Evolutionary conservation across 2,113 vertebrate genomes (phyloP), one percentile per base, ranked within the genome.

Genomic region (Pomatorhinus ruficollis): DNA sequence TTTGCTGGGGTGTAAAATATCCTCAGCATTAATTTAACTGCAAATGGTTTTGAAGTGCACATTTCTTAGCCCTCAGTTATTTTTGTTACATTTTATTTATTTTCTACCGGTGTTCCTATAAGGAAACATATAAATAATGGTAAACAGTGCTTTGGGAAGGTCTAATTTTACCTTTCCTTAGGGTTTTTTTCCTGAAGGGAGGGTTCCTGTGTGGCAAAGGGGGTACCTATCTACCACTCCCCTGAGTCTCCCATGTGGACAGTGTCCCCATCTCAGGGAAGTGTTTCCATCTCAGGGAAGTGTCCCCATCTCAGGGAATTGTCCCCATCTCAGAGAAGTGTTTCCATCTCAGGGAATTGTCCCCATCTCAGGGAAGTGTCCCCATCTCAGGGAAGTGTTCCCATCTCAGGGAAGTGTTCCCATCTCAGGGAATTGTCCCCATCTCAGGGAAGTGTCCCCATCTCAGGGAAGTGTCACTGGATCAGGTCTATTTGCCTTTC

Each of bases 151-250:
- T 82, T 69, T 12, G 42, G 65, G 10, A 83, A 44, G 31, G 33
- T 45, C 12, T 45, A 5, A 31, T 45, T 66, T 80, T 45, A 5
- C 13, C 33, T 49, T 63, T 60, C 25, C 28, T 33, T 5, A 6
- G 30, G 14, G 13, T 12, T 35, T 75, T 75, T 47, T 64, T 33
- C 44, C 57, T 2, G 6, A 0, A 61, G n/a, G 8, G 0, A 10
- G 22, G 18, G 30, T 3, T 33, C 42, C 24, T 35, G 2, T 0
- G 0, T 22, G 11, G 7, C 7, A 49, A 33, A 44, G 35, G 6
- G 40, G 19, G 40, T 14, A 7, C 30, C 52, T 40, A 24, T 6
- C 28, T 20, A 1, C 17, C 50, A 5, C 35, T 33, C 2, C 35
- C 16, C n/a, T 7, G 45, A 2, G 2, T 14, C 24, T 30, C n/a